phyloP scores from a whole-genome alignment of 2,113 vertebrate species.

The Labeo rohita region DNA sequence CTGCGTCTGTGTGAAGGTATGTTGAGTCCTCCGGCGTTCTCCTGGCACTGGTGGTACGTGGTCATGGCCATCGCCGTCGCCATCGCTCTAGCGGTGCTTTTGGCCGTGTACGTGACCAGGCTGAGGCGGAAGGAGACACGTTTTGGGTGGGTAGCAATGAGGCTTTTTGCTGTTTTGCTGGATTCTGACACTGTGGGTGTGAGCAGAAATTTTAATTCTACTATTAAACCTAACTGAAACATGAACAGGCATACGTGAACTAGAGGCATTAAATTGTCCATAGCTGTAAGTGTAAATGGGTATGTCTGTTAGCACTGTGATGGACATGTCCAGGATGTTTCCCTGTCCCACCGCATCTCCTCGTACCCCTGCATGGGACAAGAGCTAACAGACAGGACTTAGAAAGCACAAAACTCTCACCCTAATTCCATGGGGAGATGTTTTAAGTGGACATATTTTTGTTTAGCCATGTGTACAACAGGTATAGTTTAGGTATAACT shows the following conservation, averaged over 20 bases:
- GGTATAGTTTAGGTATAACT: neutral
- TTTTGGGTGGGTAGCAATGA: conserved; percentile 80
- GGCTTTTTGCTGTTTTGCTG: neutral
- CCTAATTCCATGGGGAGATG: neutral
- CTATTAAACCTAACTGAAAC: neutral
- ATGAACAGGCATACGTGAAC: neutral
- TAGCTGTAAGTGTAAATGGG: neutral
- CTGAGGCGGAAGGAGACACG: conserved; percentile 86
- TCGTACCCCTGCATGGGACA: neutral
- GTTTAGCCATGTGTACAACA: neutral
- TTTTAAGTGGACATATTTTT: neutral
- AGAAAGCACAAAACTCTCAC: neutral
- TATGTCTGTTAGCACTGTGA: neutral
- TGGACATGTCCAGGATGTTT: neutral
- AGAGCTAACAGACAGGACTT: neutral
- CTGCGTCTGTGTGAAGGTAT: conserved; percentile 50
- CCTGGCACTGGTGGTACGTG: conserved; percentile 93
- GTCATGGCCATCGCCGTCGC: conserved; percentile 81
- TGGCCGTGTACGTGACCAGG: conserved; percentile 82
- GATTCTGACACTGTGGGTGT: neutral
- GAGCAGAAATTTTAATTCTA: neutral
- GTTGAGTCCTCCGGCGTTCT: conserved; percentile 69
- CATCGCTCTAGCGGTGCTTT: conserved; percentile 75
- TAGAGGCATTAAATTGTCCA: neutral
- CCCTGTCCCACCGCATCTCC: neutral